Base-by-base conservation (phyloP, 2,113 vertebrate genomes). In the Elaphurus davidianus region DNA sequence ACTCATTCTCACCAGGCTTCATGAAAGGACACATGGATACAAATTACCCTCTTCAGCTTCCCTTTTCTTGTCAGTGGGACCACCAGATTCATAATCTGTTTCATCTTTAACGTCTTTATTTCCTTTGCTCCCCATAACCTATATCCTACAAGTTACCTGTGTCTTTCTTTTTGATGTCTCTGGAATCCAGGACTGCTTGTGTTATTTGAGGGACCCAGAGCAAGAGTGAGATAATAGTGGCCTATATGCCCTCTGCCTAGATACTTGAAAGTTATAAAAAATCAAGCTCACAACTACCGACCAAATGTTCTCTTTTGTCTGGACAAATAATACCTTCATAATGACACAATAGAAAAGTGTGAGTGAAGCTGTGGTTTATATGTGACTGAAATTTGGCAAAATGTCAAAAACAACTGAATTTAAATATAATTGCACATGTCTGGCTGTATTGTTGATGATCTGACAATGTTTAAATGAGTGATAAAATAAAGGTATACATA, bases 321-420 rank as follows among this genome's bases (percentile, higher is more conserved):
- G 79, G 27, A 92, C 52, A 97, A 95, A 92, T 76, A 93, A 93
- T 92, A 71, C 33, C 71, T 96, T 92, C 64, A 55, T 64, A 78
- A 83, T 83, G 55, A 86, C 27, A 89, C 2, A 59, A 83, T 30
- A 92, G 54, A 85, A 78, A 89, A 91, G 91, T 76, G 67, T 85
- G 47, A 67, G 9, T 78, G 91, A 89, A 98, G 43, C 60, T 91
- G 23, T 57, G 79, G 30, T 79, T 91, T 97, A 78, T 14, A 19
- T 47, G 60, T 90, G 81, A 94, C 62, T 95, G 57, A 87, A 81
- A 90, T 90, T 79, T 98, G 92, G 91, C 84, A 97, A 89, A 92
- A 81, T 95, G 62, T 62, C 96, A 96, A 92, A 76, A 60, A 87
- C 17, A 74, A 79, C 30, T 36, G 43, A 95, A 62, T 92, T 96